Conservation (phyloP, 2,888 invertebrate species). For the Drosophila kokeensis region DNA sequence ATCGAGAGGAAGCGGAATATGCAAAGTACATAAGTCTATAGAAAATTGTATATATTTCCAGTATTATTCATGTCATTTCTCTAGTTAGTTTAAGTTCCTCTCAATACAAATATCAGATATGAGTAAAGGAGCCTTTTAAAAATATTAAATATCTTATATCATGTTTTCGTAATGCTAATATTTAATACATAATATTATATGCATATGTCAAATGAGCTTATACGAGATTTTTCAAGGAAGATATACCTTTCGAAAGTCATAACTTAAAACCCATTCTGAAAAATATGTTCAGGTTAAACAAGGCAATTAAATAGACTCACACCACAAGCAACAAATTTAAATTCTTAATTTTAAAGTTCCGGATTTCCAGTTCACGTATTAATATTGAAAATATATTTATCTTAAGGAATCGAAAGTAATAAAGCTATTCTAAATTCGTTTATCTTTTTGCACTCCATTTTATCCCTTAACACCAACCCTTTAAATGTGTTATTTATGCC, state of each 20-base stretch:
- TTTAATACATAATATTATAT: not conserved
- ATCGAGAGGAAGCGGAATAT: accelerated
- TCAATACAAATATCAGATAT: not conserved
- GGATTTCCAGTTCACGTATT: accelerated
- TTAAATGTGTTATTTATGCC: not conserved
- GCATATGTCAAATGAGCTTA: not conserved
- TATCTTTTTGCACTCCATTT: not conserved
- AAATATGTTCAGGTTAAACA: no score
- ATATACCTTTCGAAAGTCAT: not conserved
- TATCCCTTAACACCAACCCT: not conserved
- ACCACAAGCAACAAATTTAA: no score
- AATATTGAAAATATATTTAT: not conserved
- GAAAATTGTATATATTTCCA: accelerated
- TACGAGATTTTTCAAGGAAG: not conserved
- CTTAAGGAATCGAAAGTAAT: not conserved
- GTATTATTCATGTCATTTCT: not conserved
- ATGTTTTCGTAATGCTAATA: not conserved
- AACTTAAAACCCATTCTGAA: not conserved
- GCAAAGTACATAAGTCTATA: accelerated
- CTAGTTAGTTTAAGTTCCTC: not conserved
- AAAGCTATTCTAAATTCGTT: not conserved
- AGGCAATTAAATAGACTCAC: no score
- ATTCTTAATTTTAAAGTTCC: not conserved
- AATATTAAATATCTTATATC: not conserved
- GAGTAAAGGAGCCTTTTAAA: not conserved